Percentiles rank a stretch among this genome's conserved stretches.
Evolutionary conservation across 2,888 invertebrate genomes (phyloP).

Genomic region (Mythimna ferrago): DNA sequence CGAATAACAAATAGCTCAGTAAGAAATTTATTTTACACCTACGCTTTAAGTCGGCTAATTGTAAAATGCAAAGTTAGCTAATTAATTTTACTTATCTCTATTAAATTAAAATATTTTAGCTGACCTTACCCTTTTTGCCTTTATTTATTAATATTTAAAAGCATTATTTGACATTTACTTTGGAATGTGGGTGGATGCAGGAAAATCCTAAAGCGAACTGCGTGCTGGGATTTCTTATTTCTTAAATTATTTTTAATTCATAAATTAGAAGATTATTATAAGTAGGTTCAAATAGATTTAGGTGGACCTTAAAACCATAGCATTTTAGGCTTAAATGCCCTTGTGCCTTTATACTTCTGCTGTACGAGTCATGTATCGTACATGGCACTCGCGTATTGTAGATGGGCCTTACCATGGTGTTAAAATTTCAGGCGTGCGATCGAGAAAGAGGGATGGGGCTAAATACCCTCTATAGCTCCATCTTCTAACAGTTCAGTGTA

Average conservation of each 20-base stretch:
- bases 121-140: not conserved
- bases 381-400: too few relatives aligned
- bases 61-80: constrained; percentile 16
- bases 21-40: constrained; percentile 31
- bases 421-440: too few relatives aligned
- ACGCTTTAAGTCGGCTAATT: constrained; percentile 32
- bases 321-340: not conserved
- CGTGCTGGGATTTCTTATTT: not conserved
- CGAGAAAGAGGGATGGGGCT: too few relatives aligned
- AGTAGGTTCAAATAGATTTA: not conserved
- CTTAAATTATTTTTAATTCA: too few relatives aligned
- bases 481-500: too few relatives aligned
- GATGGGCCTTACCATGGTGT: too few relatives aligned
- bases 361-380: too few relatives aligned
- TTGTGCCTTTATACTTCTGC: too few relatives aligned
- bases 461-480: too few relatives aligned
- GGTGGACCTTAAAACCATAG: not conserved
- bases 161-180: not conserved
- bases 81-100: constrained; percentile 9
- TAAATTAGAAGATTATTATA: too few relatives aligned
- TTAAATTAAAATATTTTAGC: constrained; percentile 3
- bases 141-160: not conserved
- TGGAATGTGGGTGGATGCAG: not conserved
- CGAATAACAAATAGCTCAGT: constrained; percentile 18
- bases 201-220: not conserved